Base-by-base conservation (phyloP, 53 echinoderm and acorn worm genomes). In the Actinopyga echinites region DNA sequence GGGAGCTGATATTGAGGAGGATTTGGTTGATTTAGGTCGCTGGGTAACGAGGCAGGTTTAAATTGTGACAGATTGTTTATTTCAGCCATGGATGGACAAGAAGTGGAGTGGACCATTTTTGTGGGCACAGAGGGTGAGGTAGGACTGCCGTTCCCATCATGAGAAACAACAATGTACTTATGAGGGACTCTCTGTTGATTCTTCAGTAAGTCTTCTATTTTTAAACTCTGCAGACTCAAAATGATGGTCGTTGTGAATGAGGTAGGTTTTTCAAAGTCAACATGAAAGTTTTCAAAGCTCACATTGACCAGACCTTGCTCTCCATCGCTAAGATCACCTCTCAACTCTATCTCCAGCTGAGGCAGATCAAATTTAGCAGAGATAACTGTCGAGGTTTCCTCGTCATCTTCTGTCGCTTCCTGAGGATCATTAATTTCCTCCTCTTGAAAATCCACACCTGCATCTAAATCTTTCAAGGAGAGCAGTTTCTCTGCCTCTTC, bases 321-420 rank as follows among this genome's bases (percentile, higher is more conserved):
- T 19, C 99, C 99, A 58, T 99, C 99, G 33, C 91, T 92, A 19
- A 95, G 87, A 65, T 99, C 92, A 2, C 93, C 94, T 5, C 90
- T 87, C 79, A 99, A 86, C 68, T 90, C 86, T 30, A 99, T 86
- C 30, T 87, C 86, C 85, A 99, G 83, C 30, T 90, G 90, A 6
- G 99, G 99, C 30, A 99, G 92, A 56, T 88, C 90, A 80, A 99
- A 99, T 52, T 99, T 87, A 19, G 91, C 99, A 65, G 92, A 83
- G 56, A 99, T 85, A 79, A 79, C 26, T n/a, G 62, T 81, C 40
- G 63, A 36, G 2, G 81, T 22, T 1, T 83, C 68, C 6, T 63
- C 34, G 11, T 52, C 23, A 30, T 57, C 52, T 65, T 42, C 82
- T 30, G 35, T 49, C 24, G 25, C 64, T 66, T 52, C 77, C 21